Percentiles rank a stretch among this genome's conserved stretches.
Evolutionary conservation across 1,140 invertebrate species (phyloP).

Genomic region (Steinernema khuongi): DNA sequence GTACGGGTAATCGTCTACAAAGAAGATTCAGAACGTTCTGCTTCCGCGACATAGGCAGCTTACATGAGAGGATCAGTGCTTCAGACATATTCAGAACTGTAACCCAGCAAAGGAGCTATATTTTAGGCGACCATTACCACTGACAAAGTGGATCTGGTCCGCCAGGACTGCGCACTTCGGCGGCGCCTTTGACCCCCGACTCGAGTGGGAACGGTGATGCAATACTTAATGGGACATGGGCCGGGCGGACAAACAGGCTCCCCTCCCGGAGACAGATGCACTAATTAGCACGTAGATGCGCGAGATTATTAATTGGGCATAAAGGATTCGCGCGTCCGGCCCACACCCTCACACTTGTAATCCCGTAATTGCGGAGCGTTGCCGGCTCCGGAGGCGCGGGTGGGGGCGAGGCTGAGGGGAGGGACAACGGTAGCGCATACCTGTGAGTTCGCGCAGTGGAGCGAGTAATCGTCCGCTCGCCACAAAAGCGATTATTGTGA

Average conservation of each 20-base stretch:
- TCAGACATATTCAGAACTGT: too few species aligned
- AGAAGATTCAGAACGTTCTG: too few species aligned
- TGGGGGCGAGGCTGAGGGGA: neutral
- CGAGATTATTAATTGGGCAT: conserved; percentile 17
- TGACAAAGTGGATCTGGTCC: neutral
- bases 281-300: conserved; percentile 5
- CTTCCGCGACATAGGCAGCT: too few species aligned
- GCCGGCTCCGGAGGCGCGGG: neutral
- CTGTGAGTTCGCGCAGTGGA: neutral
- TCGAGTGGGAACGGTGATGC: neutral
- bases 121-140: neutral
- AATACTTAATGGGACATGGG: neutral
- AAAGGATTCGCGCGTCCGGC: neutral
- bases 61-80: too few species aligned
- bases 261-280: neutral
- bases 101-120: too few species aligned
- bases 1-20: too few species aligned
- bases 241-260: neutral
- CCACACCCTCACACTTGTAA: neutral
- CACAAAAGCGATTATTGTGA: conserved; percentile 1
- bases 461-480: neutral
- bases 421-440: neutral
- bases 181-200: neutral
- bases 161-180: neutral
- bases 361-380: conserved; percentile 1